These are phyloP conservation scores for Ophthalmolycus amberensis DNA, from an alignment of 2,113 vertebrate genomes.

Conservation along the genomic window DNA sequence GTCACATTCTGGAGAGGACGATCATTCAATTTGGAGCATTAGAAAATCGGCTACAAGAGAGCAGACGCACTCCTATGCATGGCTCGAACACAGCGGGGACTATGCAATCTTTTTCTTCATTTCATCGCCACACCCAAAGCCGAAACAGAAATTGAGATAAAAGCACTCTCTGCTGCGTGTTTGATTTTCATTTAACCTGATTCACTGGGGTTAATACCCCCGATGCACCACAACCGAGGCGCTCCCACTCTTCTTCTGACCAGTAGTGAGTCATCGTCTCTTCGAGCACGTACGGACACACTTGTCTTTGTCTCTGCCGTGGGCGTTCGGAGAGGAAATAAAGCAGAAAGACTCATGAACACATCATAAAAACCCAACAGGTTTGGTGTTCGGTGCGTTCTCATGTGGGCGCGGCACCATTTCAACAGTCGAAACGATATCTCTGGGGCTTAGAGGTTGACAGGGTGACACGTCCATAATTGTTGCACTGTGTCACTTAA, in stretches of 20 bases:
- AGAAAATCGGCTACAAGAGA: constrained; percentile 46
- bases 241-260: constrained; percentile 23
- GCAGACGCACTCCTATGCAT: constrained; percentile 42
- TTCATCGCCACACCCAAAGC: constrained; percentile 23
- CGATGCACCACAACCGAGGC: constrained; percentile 8
- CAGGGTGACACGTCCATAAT: too few species aligned
- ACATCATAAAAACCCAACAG: too few species aligned
- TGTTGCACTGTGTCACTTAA: too few species aligned
- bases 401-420: too few species aligned
- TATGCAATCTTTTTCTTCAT: not conserved
- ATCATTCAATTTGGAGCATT: constrained; percentile 62
- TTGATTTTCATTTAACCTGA: constrained; percentile 72
- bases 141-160: constrained; percentile 40
- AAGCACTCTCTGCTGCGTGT: constrained; percentile 44
- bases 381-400: too few species aligned
- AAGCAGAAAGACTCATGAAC: not conserved
- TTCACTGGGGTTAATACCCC: constrained; percentile 51
- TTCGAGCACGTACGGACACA: constrained; percentile 11
- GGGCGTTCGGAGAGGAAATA: not conserved
- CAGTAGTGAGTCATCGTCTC: constrained; percentile 51
- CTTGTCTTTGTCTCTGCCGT: constrained; percentile 27
- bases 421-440: too few species aligned
- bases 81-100: constrained; percentile 8
- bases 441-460: too few species aligned
- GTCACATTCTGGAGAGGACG: constrained; percentile 59